Evolutionary conservation across 2,888 invertebrate species (phyloP), one percentile per base, ranked within the genome.

Genomic region (Orthonychiurus folsomi): DNA sequence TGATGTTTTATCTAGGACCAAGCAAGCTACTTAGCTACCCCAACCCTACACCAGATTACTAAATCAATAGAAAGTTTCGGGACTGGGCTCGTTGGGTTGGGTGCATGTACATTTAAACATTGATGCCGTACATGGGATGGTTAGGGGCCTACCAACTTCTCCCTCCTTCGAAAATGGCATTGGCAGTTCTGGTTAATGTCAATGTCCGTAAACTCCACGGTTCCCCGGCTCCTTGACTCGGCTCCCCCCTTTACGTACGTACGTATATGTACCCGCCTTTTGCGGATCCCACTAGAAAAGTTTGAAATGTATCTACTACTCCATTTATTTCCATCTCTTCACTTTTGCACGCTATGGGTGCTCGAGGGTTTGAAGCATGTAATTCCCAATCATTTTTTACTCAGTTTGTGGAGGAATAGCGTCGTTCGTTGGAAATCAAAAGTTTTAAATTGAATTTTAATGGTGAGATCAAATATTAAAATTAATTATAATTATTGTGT

Each of bases 141-240:
- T 37, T 37, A 9, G 37, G 15, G 9, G 37, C 37, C 15, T 5
- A n/a, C n/a, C 9, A 37, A 37, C 37, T 37, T 37, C 15, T 37
- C 9, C 37, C 15, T 37, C 9, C 37, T 9, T 37, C 9, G 37
- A 37, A 15, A 9, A 37, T 9, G 37, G 37, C 37, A 9, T 37
- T 37, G 37, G 37, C 37, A 37, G 37, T 37, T 37, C 37, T 37
- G 37, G 37, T 37, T 37, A 37, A 37, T 37, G 37, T 37, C 37
- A 37, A 37, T 37, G 37, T 37, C 37, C 37, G 9, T 37, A 37
- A 37, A 37, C 37, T 37, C 37, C 15, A n/a, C n/a, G 37, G 5
- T 37, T 37, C 9, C 5, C 37, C 37, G 37, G 15, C 37, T 5
- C 5, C 9, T 15, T 37, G 37, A 9, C 15, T 37, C 15, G 15